phyloP scores from a whole-genome alignment of 2,797 vertebrate species.

The Esox masquinongy region DNA sequence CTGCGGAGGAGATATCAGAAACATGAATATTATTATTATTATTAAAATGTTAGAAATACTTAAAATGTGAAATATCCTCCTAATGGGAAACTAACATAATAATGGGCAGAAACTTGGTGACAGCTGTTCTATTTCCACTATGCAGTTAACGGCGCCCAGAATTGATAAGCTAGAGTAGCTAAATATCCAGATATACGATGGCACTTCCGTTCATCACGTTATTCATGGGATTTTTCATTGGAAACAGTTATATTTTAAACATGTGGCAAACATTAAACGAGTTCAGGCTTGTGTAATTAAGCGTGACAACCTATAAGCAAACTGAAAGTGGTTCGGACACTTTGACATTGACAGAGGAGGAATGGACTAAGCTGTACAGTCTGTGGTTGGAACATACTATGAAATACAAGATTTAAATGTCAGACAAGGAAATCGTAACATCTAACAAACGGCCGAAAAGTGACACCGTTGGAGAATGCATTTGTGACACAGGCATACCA shows the following conservation, averaged over 20 bases:
- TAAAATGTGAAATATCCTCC: background rate
- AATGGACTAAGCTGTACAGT: background rate
- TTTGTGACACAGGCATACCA: no score
- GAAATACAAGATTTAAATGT: background rate
- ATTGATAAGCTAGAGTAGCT: background rate
- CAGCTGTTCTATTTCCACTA: background rate
- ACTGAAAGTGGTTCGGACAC: background rate
- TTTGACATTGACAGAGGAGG: slow-evolving; percentile 36
- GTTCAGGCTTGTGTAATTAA: background rate
- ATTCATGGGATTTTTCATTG: background rate
- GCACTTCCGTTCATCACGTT: background rate
- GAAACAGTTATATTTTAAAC: background rate
- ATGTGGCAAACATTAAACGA: background rate
- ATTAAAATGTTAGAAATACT: background rate
- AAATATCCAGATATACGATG: background rate
- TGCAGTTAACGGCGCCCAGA: background rate
- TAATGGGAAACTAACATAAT: background rate
- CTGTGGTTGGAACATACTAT: background rate
- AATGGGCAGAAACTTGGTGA: background rate
- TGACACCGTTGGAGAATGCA: background rate
- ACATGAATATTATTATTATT: background rate
- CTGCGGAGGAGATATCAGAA: slow-evolving; percentile 53
- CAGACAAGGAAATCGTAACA: background rate
- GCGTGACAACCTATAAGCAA: background rate
- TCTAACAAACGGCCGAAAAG: background rate